Conservation (phyloP, 2,888 invertebrate species). For the Heliconius aoede region DNA sequence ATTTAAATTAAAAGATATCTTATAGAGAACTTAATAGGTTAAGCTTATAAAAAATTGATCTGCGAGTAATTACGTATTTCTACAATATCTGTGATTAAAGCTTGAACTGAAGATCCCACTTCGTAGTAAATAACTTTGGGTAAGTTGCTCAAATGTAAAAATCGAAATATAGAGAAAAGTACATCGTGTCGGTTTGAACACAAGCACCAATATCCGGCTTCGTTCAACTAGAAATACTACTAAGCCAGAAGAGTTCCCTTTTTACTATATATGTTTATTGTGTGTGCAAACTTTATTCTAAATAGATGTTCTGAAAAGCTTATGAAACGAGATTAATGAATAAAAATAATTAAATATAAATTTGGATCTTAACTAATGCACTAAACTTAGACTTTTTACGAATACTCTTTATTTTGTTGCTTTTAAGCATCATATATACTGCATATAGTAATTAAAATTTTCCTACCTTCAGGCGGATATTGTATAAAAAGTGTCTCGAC, state of each 20-base stretch:
- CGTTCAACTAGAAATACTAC: conserved; percentile 11
- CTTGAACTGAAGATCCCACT: neutral
- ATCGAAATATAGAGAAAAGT: conserved; percentile 17
- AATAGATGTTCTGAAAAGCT: neutral
- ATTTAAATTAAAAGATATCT: neutral
- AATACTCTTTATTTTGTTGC: too few relatives aligned
- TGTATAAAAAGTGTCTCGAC: too few relatives aligned
- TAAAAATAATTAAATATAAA: too few relatives aligned
- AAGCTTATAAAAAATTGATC: neutral
- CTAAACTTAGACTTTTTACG: too few relatives aligned
- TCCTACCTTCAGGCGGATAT: too few relatives aligned
- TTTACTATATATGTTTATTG: neutral
- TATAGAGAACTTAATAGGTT: neutral
- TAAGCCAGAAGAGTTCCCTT: neutral
- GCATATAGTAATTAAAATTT: too few relatives aligned
- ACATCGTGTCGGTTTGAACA: conserved; percentile 3
- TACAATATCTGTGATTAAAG: neutral
- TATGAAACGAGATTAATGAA: too few relatives aligned
- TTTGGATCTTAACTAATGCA: too few relatives aligned
- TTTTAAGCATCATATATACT: too few relatives aligned
- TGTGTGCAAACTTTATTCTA: neutral
- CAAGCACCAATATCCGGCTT: conserved; percentile 9
- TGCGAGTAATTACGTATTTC: neutral
- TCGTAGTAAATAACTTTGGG: neutral
- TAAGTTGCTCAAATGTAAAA: neutral